phyloP scores from a whole-genome alignment of 2,113 vertebrate genomes.

The Turdus rufiventris region DNA sequence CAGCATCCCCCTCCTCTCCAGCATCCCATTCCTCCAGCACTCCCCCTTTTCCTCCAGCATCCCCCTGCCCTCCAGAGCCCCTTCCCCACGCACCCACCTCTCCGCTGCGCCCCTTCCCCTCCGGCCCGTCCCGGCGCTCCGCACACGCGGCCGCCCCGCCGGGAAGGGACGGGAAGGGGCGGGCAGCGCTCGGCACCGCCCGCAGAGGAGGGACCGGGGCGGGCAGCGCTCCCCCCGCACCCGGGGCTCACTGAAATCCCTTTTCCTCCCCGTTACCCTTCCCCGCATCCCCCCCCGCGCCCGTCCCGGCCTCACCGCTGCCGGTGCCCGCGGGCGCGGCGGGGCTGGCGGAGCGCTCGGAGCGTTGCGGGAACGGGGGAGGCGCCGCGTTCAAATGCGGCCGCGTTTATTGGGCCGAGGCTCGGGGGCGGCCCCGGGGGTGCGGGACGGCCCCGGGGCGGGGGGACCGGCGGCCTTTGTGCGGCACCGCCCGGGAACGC shows the following conservation, averaged over 20 bases:
- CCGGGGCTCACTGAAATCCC: neutral
- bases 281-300: neutral
- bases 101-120: neutral
- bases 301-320: neutral
- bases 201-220: neutral
- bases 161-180: neutral
- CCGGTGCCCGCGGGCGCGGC: neutral
- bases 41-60: too few species aligned
- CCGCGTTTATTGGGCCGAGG: constrained; percentile 15
- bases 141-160: neutral
- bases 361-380: neutral
- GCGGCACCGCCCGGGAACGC: neutral
- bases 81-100: neutral
- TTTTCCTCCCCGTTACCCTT: too few species aligned
- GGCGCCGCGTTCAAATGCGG: neutral
- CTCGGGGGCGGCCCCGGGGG: neutral
- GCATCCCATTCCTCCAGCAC: neutral
- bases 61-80: neutral
- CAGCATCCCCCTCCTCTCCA: neutral
- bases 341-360: neutral
- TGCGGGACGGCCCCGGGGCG: neutral
- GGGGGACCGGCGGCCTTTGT: constrained; percentile 8
- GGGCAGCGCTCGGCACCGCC: neutral
- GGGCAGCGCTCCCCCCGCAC: neutral
- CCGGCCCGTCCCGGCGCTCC: neutral